A percentile compares a stretch with the other conserved stretches of the same genome.
Conservation (phyloP, 2,113 vertebrate genomes). For the Heterochromis multidens region DNA sequence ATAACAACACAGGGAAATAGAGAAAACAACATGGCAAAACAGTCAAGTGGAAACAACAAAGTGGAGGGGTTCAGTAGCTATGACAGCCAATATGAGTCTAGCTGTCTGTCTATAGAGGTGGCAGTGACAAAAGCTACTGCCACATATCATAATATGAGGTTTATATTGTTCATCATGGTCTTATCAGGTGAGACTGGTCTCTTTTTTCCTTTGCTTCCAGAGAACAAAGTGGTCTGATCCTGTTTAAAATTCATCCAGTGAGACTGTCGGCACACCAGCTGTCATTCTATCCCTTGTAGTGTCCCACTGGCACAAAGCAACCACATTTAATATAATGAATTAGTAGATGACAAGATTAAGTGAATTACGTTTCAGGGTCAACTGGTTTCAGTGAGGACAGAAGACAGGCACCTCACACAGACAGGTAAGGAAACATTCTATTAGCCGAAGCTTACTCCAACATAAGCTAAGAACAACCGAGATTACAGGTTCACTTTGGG, state of each 20-base stretch:
- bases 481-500: background rate
- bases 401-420: background rate
- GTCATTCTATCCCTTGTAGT: background rate
- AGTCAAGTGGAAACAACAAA: no score
- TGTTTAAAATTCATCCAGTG: background rate
- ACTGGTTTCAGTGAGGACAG: conserved; percentile 1
- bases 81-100: background rate
- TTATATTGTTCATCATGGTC: background rate
- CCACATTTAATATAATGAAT: background rate
- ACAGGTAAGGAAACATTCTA: conserved; percentile 23
- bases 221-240: background rate
- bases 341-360: conserved; percentile 10
- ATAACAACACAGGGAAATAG: background rate
- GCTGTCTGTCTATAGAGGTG: background rate
- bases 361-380: conserved; percentile 1
- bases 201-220: background rate
- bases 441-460: background rate
- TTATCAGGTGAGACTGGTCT: background rate
- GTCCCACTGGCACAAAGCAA: background rate
- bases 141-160: background rate
- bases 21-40: background rate
- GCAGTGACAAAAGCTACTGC: rapidly evolving
- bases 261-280: background rate
- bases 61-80: no score
- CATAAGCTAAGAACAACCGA: background rate